Evolutionary conservation across 2,888 invertebrate species (phyloP).

Genomic region (Clunio marinus): DNA sequence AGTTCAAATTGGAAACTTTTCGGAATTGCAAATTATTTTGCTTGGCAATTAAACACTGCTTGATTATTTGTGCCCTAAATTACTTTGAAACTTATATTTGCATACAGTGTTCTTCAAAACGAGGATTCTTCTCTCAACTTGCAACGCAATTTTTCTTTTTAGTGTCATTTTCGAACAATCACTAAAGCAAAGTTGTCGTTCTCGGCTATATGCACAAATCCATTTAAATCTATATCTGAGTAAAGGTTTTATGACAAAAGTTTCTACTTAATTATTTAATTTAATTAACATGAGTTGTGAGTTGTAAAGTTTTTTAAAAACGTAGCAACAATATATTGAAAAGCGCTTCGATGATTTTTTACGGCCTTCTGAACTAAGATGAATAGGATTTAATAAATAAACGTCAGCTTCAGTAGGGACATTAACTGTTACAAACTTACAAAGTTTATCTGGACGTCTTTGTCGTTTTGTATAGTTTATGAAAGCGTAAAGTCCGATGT

Average conservation of each 20-base stretch:
- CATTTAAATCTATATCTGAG: not conserved
- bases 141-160: too few species aligned
- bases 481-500: conserved; percentile 11
- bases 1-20: conserved; percentile 5
- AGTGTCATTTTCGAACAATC: too few species aligned
- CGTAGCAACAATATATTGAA: not conserved
- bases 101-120: too few species aligned
- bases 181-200: not conserved
- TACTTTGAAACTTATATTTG: too few species aligned
- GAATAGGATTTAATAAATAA: conserved; percentile 16
- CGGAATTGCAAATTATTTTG: conserved; percentile 10
- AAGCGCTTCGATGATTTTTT: conserved; percentile 1
- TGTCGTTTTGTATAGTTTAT: conserved; percentile 29
- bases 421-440: too few species aligned
- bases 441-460: conserved; percentile 5
- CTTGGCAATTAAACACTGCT: not conserved
- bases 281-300: conserved; percentile 32
- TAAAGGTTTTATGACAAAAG: conserved; percentile 5
- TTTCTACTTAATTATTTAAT: conserved; percentile 29
- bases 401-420: too few species aligned
- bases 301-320: not conserved
- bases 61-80: not conserved
- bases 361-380: conserved; percentile 8
- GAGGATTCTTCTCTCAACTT: too few species aligned
- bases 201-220: not conserved